Evolutionary conservation across 2,888 invertebrate species (phyloP).

Genomic region (Temnothorax ravouxi): DNA sequence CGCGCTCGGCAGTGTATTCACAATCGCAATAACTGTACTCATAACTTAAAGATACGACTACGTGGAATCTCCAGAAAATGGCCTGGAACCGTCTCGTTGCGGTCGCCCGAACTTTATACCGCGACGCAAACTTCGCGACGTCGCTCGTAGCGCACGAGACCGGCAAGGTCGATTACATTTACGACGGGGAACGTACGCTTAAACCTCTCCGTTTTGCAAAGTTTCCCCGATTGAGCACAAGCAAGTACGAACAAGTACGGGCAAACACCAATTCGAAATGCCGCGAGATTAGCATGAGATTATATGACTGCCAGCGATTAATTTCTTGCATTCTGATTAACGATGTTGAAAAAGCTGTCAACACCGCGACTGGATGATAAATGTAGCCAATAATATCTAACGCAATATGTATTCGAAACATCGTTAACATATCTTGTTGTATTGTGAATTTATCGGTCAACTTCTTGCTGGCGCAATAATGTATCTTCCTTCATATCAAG

Average conservation of each 20-base stretch:
- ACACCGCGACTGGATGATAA: not conserved
- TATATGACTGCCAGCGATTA: conserved; percentile 21
- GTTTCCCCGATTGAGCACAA: conserved; percentile 19
- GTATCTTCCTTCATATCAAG: not conserved
- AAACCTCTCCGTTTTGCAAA: conserved; percentile 30
- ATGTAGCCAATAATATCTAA: not conserved
- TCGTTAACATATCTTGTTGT: not conserved
- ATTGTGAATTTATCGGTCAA: not conserved
- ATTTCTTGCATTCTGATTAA: conserved; percentile 29
- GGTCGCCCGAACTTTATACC: conserved; percentile 21
- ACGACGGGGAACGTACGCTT: not conserved
- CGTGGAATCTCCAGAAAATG: conserved; percentile 74
- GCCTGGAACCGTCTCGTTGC: conserved; percentile 61
- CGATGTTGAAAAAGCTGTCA: conserved; percentile 21
- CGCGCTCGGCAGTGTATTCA: conserved; percentile 86
- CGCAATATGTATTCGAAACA: not conserved
- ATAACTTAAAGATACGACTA: conserved; percentile 82
- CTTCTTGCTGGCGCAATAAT: not conserved
- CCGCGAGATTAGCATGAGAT: conserved; percentile 31
- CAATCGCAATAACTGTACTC: conserved; percentile 84
- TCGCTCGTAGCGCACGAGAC: not conserved
- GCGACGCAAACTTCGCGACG: not conserved
- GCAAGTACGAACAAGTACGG: conserved; percentile 13
- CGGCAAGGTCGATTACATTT: conserved; percentile 19
- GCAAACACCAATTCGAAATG: conserved; percentile 24